Conservation (phyloP, 2,888 invertebrate genomes). For the Agelastica alni region DNA sequence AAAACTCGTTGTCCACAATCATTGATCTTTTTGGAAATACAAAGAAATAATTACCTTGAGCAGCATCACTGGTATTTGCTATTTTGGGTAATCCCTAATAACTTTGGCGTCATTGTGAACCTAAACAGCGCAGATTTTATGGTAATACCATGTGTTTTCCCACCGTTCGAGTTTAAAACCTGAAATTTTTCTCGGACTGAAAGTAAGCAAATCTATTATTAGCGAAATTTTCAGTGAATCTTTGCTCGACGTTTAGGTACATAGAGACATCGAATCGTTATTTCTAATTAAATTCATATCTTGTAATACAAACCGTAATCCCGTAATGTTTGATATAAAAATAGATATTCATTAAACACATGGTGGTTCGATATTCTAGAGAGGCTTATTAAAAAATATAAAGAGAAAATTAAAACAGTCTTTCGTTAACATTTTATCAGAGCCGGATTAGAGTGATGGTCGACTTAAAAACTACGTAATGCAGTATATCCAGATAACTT, state of each 20-base stretch:
- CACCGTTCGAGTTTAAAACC: no score
- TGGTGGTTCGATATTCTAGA: neutral
- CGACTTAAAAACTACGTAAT: no score
- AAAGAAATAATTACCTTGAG: no score
- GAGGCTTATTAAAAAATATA: neutral
- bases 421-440: neutral
- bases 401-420: neutral
- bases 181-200: neutral
- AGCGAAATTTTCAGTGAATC: neutral
- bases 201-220: neutral
- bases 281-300: conserved; percentile 15
- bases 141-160: no score
- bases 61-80: no score
- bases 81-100: no score
- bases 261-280: neutral
- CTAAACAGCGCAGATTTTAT: no score
- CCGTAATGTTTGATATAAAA: conserved; percentile 15
- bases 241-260: neutral
- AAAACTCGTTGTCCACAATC: no score
- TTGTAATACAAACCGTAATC: conserved; percentile 15
- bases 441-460: neutral
- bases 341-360: conserved; percentile 8
- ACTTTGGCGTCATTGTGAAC: no score
- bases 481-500: no score
- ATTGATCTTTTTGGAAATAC: no score